These are phyloP conservation scores for Axinella damicornis DNA, from an alignment of 37 sponge, comb jelly and placozoan genomes.

Conservation along the genomic window DNA sequence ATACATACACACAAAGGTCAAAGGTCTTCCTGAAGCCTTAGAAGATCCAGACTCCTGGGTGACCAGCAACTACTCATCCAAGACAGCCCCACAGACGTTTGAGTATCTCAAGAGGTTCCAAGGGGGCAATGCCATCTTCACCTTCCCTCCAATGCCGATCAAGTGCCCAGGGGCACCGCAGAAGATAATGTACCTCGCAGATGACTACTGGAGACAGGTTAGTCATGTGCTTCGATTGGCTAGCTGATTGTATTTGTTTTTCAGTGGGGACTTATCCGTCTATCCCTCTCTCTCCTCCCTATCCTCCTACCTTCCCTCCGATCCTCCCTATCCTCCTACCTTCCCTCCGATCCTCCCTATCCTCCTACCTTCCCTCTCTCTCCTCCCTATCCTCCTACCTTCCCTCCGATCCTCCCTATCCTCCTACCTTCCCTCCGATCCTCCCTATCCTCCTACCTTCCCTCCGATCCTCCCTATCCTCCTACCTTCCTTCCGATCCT, in stretches of 20 bases:
- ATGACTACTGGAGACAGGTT: slow-evolving; percentile 84
- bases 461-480: too few relatives aligned
- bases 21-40: slow-evolving; percentile 72
- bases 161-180: slow-evolving; percentile 97
- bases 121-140: slow-evolving; percentile 90
- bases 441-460: too few relatives aligned
- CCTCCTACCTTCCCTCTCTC: background rate
- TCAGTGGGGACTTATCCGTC: too few relatives aligned
- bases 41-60: slow-evolving; percentile 65
- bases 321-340: background rate
- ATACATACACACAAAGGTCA: slow-evolving; percentile 33
- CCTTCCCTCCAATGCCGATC: slow-evolving; percentile 87
- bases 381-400: too few relatives aligned
- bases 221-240: too few relatives aligned
- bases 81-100: slow-evolving; percentile 66
- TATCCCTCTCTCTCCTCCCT: too few relatives aligned
- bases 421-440: too few relatives aligned
- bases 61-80: slow-evolving; percentile 61
- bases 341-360: background rate
- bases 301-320: background rate
- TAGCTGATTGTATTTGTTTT: too few relatives aligned
- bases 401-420: too few relatives aligned
- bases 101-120: slow-evolving; percentile 59
- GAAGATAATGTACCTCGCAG: slow-evolving; percentile 97
- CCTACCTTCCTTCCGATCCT: too few relatives aligned